Conservation (phyloP, 2,888 invertebrate genomes). For the Peribatodes rhomboidaria region DNA sequence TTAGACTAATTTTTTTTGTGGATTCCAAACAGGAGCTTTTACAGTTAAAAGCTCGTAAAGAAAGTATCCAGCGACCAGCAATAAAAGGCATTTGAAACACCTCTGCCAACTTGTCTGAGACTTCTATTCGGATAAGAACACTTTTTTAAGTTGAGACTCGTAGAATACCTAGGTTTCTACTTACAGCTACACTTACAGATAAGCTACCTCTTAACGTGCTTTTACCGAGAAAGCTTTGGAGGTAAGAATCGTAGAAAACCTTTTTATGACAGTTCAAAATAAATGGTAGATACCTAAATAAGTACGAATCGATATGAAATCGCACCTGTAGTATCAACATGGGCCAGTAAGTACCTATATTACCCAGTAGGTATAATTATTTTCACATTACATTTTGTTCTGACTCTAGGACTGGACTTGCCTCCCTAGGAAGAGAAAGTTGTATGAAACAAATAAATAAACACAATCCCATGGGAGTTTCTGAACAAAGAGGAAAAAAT, state of each 20-base stretch:
- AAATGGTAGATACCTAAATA: too few relatives aligned
- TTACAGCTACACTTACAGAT: background rate
- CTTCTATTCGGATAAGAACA: background rate
- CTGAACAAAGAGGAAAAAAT: too few relatives aligned
- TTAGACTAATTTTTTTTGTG: too few relatives aligned
- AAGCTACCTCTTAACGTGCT: background rate
- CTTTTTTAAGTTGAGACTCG: background rate
- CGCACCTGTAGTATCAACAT: too few relatives aligned
- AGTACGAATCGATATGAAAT: too few relatives aligned
- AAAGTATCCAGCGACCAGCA: conserved; percentile 12
- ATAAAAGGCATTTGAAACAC: conserved; percentile 22
- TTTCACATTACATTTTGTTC: too few relatives aligned
- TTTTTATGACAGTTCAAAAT: background rate
- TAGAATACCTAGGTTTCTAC: background rate
- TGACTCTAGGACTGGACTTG: too few relatives aligned
- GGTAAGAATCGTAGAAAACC: background rate
- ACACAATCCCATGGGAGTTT: too few relatives aligned
- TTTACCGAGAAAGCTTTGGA: background rate
- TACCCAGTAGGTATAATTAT: too few relatives aligned
- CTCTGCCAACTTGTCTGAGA: conserved; percentile 10
- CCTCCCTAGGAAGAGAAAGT: too few relatives aligned
- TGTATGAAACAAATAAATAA: too few relatives aligned
- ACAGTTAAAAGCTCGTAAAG: conserved; percentile 11
- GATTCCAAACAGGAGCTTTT: background rate
- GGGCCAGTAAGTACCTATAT: too few relatives aligned